Evolutionary conservation across 2,888 invertebrate species (phyloP), one percentile per base, ranked within the genome.

Genomic region (Oxystoma pomonae): DNA sequence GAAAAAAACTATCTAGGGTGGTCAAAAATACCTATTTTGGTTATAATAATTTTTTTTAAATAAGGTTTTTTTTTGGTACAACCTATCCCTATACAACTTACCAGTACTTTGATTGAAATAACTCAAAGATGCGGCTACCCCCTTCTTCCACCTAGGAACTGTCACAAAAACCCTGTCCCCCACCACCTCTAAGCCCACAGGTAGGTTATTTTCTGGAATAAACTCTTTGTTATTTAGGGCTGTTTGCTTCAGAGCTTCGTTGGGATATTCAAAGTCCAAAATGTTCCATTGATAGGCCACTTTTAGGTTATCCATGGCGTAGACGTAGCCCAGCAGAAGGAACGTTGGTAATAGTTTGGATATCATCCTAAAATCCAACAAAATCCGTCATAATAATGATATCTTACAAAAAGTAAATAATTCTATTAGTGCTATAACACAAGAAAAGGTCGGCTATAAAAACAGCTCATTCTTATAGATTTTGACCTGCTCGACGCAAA

Each of bases 261-360:
- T 83, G 1, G 85, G 83, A 80, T 85, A 91, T 65, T 86, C 85
- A 76, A 85, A 91, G 76, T 90, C 90, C 58, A 91, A 80, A 77
- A 87, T 85, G 71, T 86, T 88, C 91, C 91, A 91, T 74, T 90
- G 86, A 77, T 86, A 90, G 58, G 84, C 83, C 57, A 90, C 87
- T 69, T 84, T 83, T 61, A 90, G 82, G 80, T 88, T 88, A 75
- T 89, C 88, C n/a, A 21, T 18, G 12, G 60, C 12, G 35, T 12
- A 35, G 12, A 58, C 50, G 16, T 55, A 49, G 12, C 19, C 20
- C 12, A 60, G 16, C 9, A 61, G 35, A 16, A 49, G 20, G 17
- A 49, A 2, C 1, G 60, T 16, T n/a, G 58, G 51, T 0, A 16
- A n/a, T 35, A 50, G 12, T 50, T 17, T 2, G 5, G 5, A 12